phyloP scores from a whole-genome alignment of 2,888 invertebrate species.

The Seladonia tumulorum region DNA sequence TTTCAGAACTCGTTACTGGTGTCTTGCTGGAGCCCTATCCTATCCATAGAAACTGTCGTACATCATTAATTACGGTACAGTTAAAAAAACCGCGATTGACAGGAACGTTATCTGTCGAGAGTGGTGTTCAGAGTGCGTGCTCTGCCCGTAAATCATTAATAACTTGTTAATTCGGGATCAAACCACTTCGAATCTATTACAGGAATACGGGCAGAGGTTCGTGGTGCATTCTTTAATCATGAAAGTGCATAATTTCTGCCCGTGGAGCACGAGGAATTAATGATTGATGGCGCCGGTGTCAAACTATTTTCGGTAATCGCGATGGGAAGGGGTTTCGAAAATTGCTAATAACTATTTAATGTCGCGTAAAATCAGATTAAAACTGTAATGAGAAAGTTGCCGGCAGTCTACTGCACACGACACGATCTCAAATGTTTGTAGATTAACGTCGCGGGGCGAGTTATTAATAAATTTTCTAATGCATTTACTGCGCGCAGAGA shows the following conservation, averaged over 20 bases:
- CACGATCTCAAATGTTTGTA: not conserved
- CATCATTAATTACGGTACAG: not conserved
- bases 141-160: not conserved
- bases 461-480: not conserved
- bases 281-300: not conserved
- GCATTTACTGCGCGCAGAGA: not conserved
- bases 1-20: not conserved
- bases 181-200: not conserved
- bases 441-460: not conserved
- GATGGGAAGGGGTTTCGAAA: not conserved
- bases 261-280: not conserved
- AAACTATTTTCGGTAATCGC: constrained; percentile 1
- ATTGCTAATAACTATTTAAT: constrained; percentile 10
- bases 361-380: constrained; percentile 21
- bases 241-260: not conserved
- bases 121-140: not conserved
- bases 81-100: not conserved
- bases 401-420: not conserved
- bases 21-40: not conserved
- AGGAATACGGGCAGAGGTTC: not conserved
- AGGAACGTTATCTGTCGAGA: not conserved
- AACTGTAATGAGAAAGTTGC: constrained; percentile 35
- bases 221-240: not conserved
- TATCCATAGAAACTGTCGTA: not conserved
- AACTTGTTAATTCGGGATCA: not conserved